Conservation (phyloP, 2,888 invertebrate species). For the Hydriomena furcata region DNA sequence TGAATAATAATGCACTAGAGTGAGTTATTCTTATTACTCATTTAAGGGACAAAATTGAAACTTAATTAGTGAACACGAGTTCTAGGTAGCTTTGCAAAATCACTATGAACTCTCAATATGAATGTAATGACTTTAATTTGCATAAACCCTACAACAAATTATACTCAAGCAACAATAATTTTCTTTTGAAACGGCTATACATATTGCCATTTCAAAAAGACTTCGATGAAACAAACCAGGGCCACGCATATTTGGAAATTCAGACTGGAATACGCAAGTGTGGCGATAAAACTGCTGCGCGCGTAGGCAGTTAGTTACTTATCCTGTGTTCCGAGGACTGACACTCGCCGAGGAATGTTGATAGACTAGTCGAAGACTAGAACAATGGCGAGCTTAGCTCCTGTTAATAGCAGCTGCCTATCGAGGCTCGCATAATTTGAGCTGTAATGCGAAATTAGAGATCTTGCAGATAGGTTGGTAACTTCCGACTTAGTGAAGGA, state of each 20-base stretch:
- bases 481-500: neutral
- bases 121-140: neutral
- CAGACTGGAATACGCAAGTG: conserved; percentile 36
- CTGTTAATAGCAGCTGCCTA: conserved; percentile 41
- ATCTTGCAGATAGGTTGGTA: conserved; percentile 8
- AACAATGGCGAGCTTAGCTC: conserved; percentile 53
- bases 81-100: too few relatives aligned
- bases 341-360: conserved; percentile 57
- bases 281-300: conserved; percentile 39
- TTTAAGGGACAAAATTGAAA: too few relatives aligned
- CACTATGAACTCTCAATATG: too few relatives aligned
- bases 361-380: conserved; percentile 58
- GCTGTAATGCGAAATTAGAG: conserved; percentile 16
- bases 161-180: conserved; percentile 2
- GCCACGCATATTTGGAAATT: conserved; percentile 28
- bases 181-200: too few relatives aligned
- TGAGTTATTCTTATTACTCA: too few relatives aligned
- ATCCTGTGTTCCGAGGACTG: conserved; percentile 38
- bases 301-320: conserved; percentile 28
- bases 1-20: too few relatives aligned
- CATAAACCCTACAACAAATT: conserved; percentile 1
- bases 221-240: conserved; percentile 12
- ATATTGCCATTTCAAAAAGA: conserved; percentile 3
- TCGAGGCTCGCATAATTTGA: conserved; percentile 35
- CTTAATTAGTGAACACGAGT: too few relatives aligned